phyloP scores from a whole-genome alignment of 2,888 invertebrate genomes.

The Melanophora roralis region DNA sequence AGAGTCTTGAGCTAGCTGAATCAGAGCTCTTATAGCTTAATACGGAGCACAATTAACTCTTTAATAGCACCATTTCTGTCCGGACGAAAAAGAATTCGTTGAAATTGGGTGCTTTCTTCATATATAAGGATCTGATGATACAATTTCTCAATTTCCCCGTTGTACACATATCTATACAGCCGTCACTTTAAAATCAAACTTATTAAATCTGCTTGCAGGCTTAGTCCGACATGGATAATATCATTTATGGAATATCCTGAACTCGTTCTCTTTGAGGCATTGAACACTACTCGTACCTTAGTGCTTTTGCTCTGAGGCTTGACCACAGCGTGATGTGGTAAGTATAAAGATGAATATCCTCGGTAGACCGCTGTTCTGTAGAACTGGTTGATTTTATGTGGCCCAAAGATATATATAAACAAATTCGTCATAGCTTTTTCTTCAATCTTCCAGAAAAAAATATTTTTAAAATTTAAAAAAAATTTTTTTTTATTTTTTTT shows the following conservation, averaged over 20 bases:
- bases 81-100: conserved; percentile 55
- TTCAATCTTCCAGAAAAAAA: too few species aligned
- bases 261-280: neutral
- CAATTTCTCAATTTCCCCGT: conserved; percentile 62
- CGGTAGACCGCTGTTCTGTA: too few species aligned
- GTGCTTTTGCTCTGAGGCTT: conserved; percentile 45
- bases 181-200: conserved; percentile 36
- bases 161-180: neutral
- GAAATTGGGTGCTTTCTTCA: conserved; percentile 37
- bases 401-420: too few species aligned
- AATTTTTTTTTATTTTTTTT: too few species aligned
- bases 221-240: conserved; percentile 41
- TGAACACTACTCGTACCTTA: conserved; percentile 59
- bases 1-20: neutral
- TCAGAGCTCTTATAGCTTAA: conserved; percentile 11
- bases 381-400: too few species aligned
- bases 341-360: too few species aligned
- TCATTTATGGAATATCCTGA: conserved; percentile 49
- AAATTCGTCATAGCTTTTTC: too few species aligned
- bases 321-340: neutral
- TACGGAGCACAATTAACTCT: conserved; percentile 3
- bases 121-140: conserved; percentile 56
- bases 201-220: conserved; percentile 51
- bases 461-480: too few species aligned
- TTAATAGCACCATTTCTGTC: neutral